Base-by-base conservation (phyloP, 2,888 invertebrate species). In the Arge pagana region DNA sequence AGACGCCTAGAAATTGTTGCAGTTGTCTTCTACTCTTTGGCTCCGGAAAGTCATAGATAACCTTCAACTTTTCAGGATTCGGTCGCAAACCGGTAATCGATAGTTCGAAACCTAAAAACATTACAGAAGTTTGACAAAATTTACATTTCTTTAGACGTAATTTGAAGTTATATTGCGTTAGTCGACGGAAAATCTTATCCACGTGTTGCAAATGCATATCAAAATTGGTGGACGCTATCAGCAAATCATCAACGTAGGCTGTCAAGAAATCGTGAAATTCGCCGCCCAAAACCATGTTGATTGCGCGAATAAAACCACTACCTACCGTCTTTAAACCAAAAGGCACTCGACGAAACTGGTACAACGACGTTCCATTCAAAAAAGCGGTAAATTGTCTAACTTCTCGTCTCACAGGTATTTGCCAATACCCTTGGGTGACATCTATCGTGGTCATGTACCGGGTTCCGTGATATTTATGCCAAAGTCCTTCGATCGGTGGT, bases 161-260 rank as follows among this genome's bases (percentile, higher is more conserved):
- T 2, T 63, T 66, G 28, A 65, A 51, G 41, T 45, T 58, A 21
- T 58, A 56, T 8, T 58, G 48, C 11, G 50, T 23, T 15, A 64
- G 40, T 35, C 52, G 37, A 4, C 18, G 11, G 10, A 66, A 58
- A 5, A 66, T 52, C 5, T 18, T 18, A 26, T 56, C 42, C 1
- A 65, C 11, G 37, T 64, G 61, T 16, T 49, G 6, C 4, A 61
- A 21, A 43, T 65, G 63, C 16, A 57, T 42, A 13, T 61, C 53
- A 37, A 63, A 58, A 31, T 50, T 52, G 3, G 21, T 23, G 3
- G 66, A 66, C 1, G 54, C 59, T 1, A 69, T 56, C 3, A 65
- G 37, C 5, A 68, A 43, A 45, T 70, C 68, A 52, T 68, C 67
- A 8, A 70, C 53, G 50, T 69, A 68, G 41, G 56, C 58, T 8